phyloP scores from a whole-genome alignment of 2,113 vertebrate genomes.

The Garra rufa region DNA sequence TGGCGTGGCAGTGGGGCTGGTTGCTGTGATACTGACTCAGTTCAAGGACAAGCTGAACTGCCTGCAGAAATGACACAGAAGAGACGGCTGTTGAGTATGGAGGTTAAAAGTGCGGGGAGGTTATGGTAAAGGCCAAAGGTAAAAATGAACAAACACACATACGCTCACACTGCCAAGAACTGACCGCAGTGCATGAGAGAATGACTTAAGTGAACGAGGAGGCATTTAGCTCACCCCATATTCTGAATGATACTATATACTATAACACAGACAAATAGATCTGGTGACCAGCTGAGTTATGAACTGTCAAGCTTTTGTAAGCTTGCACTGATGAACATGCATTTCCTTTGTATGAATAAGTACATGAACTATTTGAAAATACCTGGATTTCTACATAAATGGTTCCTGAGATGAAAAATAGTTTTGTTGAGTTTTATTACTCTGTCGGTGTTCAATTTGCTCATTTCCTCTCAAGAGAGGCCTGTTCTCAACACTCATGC shows the following conservation, averaged over 20 bases:
- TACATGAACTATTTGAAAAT: not conserved
- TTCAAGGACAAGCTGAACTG: constrained; percentile 66
- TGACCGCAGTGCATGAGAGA: not conserved
- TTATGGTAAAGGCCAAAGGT: constrained; percentile 1
- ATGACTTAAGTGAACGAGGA: not conserved
- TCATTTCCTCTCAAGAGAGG: not conserved
- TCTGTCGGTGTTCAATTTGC: not conserved
- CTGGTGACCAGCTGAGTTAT: not conserved
- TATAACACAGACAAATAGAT: not conserved
- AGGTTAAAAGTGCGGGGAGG: not conserved
- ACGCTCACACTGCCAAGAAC: not conserved
- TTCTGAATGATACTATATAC: not conserved
- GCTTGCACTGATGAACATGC: not conserved
- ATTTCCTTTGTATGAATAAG: not conserved
- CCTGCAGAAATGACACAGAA: constrained; percentile 49
- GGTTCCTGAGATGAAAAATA: not conserved
- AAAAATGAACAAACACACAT: not conserved
- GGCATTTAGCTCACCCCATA: constrained; percentile 3
- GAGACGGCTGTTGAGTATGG: not conserved
- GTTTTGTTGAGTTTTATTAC: not conserved
- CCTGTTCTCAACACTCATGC: not conserved
- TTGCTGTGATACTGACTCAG: constrained; percentile 64
- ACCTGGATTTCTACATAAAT: not conserved
- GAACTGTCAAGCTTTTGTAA: not conserved
- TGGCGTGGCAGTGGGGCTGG: constrained; percentile 63